Percentiles rank a stretch among this genome's conserved stretches.
Conservation (phyloP, 1,140 invertebrate species). For the Ceratitis capitata region DNA sequence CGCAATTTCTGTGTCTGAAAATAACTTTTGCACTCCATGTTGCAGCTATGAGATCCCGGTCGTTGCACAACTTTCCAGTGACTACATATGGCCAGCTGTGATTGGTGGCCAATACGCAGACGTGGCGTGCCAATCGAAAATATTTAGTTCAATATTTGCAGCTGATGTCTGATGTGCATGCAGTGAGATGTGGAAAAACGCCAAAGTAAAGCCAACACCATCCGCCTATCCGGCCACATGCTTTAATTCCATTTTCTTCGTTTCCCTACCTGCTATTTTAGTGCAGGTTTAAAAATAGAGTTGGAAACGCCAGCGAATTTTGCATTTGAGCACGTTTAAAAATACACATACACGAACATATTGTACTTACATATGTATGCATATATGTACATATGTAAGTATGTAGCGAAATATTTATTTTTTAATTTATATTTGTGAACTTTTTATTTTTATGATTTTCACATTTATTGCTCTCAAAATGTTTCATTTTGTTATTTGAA, state of each 20-base stretch:
- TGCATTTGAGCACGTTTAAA: neutral
- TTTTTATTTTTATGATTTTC: too few species aligned
- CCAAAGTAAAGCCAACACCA: neutral
- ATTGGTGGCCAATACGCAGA: conserved; percentile 21
- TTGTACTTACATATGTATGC: too few species aligned
- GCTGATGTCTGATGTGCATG: neutral
- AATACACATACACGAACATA: too few species aligned
- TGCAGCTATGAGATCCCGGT: neutral
- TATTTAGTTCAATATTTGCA: conserved; percentile 8
- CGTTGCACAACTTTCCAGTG: neutral
- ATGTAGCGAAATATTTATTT: too few species aligned
- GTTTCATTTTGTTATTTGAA: neutral
- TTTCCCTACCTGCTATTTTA: neutral
- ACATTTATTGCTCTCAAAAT: neutral
- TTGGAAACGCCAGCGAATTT: neutral
- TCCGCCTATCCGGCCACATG: neutral
- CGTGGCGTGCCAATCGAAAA: conserved; percentile 20
- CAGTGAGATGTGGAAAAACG: neutral
- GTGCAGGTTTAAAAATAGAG: conserved; percentile 13
- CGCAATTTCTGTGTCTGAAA: neutral
- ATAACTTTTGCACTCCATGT: neutral
- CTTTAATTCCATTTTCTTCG: neutral
- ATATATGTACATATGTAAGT: neutral
- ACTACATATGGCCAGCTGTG: neutral
- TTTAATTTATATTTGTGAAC: too few species aligned